Conservation (phyloP, 2,888 invertebrate species). For the Zaprionus lineosus region DNA sequence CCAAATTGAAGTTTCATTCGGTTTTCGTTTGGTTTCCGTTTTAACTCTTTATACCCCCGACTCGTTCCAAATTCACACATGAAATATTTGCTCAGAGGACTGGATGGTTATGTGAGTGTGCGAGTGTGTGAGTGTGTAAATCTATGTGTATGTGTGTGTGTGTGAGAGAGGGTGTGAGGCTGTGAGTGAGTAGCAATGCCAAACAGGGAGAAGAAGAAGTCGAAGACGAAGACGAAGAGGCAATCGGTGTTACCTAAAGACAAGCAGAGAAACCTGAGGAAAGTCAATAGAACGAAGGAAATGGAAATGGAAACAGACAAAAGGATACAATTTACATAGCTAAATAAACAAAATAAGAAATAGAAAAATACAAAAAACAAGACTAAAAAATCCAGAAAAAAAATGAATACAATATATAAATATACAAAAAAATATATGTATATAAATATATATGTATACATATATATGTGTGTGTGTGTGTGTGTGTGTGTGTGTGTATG, state of each 20-base stretch:
- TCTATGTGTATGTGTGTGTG: no score
- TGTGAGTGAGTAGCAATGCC: no score
- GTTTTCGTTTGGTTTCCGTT: no score
- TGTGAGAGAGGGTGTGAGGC: no score
- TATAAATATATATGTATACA: constrained; percentile 1
- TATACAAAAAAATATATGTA: constrained; percentile 8
- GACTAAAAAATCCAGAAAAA: neutral
- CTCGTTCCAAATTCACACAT: no score
- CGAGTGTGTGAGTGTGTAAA: no score
- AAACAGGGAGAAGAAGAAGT: neutral
- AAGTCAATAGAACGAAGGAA: constrained; percentile 8
- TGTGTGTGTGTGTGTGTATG: neutral
- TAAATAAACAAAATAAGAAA: constrained; percentile 46
- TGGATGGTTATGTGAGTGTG: no score
- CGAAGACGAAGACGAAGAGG: neutral
- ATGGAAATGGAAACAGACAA: constrained; percentile 31
- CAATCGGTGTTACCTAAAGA: constrained; percentile 2
- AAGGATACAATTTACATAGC: constrained; percentile 35
- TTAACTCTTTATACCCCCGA: no score
- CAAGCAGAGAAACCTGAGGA: neutral
- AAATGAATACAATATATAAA: constrained; percentile 4
- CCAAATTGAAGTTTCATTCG: no score
- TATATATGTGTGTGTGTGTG: constrained; percentile 5
- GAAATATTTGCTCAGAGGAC: no score
- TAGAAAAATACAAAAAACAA: constrained; percentile 3